phyloP scores from a whole-genome alignment of 2,113 vertebrate genomes.

The Hemichromis elongatus region DNA sequence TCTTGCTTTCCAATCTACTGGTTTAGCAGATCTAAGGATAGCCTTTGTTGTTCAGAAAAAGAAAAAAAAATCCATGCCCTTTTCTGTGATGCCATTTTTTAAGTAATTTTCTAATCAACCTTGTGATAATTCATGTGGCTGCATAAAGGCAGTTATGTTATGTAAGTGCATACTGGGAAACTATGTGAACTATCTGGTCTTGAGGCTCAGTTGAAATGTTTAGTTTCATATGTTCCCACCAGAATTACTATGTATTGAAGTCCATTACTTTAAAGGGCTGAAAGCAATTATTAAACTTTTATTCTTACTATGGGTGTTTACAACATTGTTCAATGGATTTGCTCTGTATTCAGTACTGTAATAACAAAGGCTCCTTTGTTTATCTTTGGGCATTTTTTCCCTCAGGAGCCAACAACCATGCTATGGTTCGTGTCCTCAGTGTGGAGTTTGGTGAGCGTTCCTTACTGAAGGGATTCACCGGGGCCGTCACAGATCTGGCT shows the following conservation, averaged over 20 bases:
- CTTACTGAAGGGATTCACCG: constrained; percentile 91
- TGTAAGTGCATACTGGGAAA: neutral
- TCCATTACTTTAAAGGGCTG: neutral
- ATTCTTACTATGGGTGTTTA: neutral
- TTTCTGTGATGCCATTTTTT: neutral
- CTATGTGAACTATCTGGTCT: neutral
- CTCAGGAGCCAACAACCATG: constrained; percentile 87
- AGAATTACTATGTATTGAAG: neutral
- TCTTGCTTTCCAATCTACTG: neutral
- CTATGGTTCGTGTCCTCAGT: constrained; percentile 92
- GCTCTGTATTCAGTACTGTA: neutral
- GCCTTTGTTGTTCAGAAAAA: neutral
- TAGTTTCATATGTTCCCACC: neutral
- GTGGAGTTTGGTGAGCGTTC: constrained; percentile 84
- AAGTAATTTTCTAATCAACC: neutral
- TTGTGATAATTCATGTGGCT: neutral
- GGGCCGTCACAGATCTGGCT: constrained; percentile 89
- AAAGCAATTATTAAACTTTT: neutral
- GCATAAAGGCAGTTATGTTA: neutral
- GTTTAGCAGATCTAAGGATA: neutral
- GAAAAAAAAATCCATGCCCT: neutral
- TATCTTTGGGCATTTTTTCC: neutral
- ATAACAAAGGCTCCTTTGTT: neutral
- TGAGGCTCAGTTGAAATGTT: neutral
- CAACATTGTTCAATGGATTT: neutral